Base-by-base conservation (phyloP, 2,113 vertebrate genomes). In the Osmerus eperlanus region DNA sequence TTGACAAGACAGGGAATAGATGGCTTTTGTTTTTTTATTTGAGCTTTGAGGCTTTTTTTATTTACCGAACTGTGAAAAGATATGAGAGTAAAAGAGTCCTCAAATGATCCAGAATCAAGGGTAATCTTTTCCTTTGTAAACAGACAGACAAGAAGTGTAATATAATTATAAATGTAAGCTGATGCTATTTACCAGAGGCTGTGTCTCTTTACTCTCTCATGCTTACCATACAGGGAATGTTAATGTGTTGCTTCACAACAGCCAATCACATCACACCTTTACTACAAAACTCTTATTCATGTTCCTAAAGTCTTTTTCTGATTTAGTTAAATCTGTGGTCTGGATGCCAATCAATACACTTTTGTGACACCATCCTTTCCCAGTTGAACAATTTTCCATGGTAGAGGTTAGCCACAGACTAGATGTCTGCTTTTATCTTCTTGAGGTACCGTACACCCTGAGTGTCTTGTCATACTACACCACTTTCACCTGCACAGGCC, bases 151-250 rank as follows among this genome's bases (percentile, higher is more conserved):
- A 76, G 76, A 62, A 67, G 70, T 54, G 65, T 77, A 75, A 72
- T 81, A 63, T 59, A 71, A 79, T 80, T 83, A 70, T 67, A 72
- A 47, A 68, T 73, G 56, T 70, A 73, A 80, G 77, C 71, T 65
- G 47, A 32, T 71, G 53, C 41, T 72, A 63, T 74, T 75, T 81
- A 68, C 59, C 21, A 18, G 59, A 25, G 41, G 41, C 58, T 9
- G 19, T 52, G 18, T 21, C 18, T 47, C 16, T 21, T n/a, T 61
- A 5, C 60, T 29, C 28, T 60, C 23, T 16, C 2, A 0, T 62
- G 60, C 11, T 64, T 64, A 16, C 16, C n/a, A 56, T 56, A 56
- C 16, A 56, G 15, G 3, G 28, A 15, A 15, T 29, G 18, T 64
- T 16, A 18, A 64, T 9, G 6, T 16, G 32, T 64, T 64, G 16